These are phyloP conservation scores for Scomberomorus guttatus DNA, from an alignment of 2,797 vertebrate genomes.

Conservation along the genomic window DNA sequence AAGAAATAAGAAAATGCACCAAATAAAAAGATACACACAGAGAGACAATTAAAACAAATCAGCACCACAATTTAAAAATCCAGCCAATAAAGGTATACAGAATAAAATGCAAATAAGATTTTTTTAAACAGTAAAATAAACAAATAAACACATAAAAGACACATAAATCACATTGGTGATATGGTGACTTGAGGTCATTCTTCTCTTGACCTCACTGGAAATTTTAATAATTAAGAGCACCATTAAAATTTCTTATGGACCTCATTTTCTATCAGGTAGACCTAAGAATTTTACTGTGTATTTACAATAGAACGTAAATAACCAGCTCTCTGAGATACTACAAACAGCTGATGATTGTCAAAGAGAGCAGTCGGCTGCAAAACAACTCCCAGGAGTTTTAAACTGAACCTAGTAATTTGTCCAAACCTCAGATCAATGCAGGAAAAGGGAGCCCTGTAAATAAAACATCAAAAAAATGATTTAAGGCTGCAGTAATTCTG, in stretches of 20 bases:
- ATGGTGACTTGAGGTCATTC: conserved; percentile 12
- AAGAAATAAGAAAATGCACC: background rate
- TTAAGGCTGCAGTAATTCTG: background rate
- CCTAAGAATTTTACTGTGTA: background rate
- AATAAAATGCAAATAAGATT: background rate
- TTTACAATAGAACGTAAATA: background rate
- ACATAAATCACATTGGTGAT: conserved; percentile 1
- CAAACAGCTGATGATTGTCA: background rate
- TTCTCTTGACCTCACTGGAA: conserved; percentile 21
- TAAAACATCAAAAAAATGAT: no score
- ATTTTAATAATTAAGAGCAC: conserved; percentile 14
- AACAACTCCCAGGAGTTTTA: background rate
- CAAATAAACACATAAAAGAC: no score
- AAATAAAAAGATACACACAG: background rate
- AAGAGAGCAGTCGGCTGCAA: background rate
- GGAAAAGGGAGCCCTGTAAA: background rate
- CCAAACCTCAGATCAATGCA: background rate
- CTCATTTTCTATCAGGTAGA: background rate
- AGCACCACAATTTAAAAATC: no score
- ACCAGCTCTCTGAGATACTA: background rate
- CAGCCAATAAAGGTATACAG: no score
- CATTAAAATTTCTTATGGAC: background rate
- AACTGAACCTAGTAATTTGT: background rate
- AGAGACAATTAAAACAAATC: background rate
- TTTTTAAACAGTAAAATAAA: no score